Evolutionary conservation across 2,797 vertebrate genomes (phyloP), one percentile per base, ranked within the genome.

Genomic region (Cossypha dichroa): DNA sequence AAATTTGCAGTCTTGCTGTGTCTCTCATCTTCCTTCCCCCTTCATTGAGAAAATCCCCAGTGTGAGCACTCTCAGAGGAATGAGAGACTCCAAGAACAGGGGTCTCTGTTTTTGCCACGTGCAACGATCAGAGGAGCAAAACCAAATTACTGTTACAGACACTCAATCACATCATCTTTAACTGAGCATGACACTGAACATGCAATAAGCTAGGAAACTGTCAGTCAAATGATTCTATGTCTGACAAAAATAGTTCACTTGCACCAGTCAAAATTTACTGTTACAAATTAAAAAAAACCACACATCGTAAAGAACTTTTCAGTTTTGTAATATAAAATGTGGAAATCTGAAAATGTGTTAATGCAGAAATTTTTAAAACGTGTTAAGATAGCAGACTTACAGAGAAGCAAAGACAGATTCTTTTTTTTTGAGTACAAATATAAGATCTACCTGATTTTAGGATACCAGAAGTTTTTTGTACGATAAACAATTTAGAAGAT

Each of bases 171-270:
- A 8, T 74, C 0, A 1, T 49, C 59, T 87, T 87, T 79, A 85
- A 49, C 29, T 60, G 31, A 75, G 19, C 4, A 7, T 9, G 10
- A 68, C 23, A 26, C 6, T 10, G 38, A 6, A 31, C 12, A 8
- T 33, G 6, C 0, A 1, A 28, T 62, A 68, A 58, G 1, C 4
- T 28, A 40, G 7, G 25, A 92, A 64, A 1, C 5, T 10, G 0
- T 77, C 70, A 56, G 58, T 64, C 34, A 38, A 41, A 76, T 12
- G 2, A 28, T 68, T 87, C 28, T 20, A 2, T 12, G 11, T 60
- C 34, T 82, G 33, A 59, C 26, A 64, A 78, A 91, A 41, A 48
- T 12, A 28, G 3, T 81, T 59, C 28, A 38, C 6, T 91, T 46
- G 9, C 17, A 68, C 11, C 18, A 33, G 25, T 43, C 12, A 69